These are phyloP conservation scores for Pogonocherus hispidulus DNA, from an alignment of 2,888 invertebrate genomes.

Conservation along the genomic window DNA sequence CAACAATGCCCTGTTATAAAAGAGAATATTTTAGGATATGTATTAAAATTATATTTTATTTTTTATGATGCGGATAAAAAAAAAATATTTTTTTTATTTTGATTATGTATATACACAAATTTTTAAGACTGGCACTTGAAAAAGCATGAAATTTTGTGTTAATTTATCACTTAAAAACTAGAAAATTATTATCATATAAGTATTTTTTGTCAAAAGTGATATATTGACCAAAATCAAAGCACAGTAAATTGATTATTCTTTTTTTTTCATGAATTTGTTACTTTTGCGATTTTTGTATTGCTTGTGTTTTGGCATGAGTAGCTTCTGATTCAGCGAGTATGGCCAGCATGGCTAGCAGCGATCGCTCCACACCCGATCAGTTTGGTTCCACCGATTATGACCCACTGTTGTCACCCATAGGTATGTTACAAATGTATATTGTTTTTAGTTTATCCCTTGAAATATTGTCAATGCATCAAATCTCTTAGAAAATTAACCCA, in stretches of 20 bases:
- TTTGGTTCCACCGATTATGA: constrained; percentile 58
- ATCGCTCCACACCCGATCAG: constrained; percentile 62
- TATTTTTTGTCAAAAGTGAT: not conserved
- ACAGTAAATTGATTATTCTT: constrained; percentile 23
- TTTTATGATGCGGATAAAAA: too few species aligned
- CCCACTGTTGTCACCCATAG: constrained; percentile 66
- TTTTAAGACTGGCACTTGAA: not conserved
- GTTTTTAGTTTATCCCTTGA: constrained; percentile 8
- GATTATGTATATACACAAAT: not conserved
- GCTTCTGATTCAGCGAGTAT: constrained; percentile 69
- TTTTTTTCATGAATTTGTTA: constrained; percentile 38
- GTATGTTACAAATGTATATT: constrained; percentile 62
- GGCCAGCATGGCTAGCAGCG: constrained; percentile 68
- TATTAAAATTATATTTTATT: too few species aligned
- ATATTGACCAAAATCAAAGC: constrained; percentile 11
- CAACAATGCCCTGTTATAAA: too few species aligned
- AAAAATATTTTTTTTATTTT: constrained; percentile 2
- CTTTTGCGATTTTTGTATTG: constrained; percentile 49
- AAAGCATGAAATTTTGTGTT: not conserved
- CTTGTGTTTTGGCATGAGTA: constrained; percentile 62
- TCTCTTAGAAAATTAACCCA: too few species aligned
- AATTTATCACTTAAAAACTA: not conserved
- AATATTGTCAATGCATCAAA: too few species aligned
- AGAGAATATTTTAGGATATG: too few species aligned
- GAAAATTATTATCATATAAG: too few species aligned